phyloP scores from a whole-genome alignment of 2,888 invertebrate species.

The Cacoxenus indagator region DNA sequence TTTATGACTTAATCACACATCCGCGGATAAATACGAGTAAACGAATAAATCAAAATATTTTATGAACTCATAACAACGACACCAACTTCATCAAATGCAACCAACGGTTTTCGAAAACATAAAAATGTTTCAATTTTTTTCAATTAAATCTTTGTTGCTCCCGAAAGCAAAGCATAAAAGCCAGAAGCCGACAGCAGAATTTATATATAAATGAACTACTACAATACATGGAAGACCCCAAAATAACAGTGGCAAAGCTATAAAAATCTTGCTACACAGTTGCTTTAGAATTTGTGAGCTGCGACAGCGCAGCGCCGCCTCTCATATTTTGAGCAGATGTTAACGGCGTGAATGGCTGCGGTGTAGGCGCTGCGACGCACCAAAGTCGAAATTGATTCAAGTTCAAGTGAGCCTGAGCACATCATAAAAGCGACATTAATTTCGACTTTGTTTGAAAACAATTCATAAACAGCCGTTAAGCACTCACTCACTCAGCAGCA shows the following conservation, averaged over 20 bases:
- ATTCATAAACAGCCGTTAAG: conserved; percentile 31
- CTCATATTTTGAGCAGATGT: conserved; percentile 27
- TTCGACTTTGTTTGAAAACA: conserved; percentile 54
- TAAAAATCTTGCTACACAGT: too few relatives aligned
- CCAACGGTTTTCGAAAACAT: conserved; percentile 10
- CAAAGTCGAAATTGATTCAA: conserved; percentile 52
- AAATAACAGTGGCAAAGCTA: background rate
- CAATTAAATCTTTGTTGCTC: conserved; percentile 21
- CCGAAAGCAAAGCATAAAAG: background rate
- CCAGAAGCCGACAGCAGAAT: background rate
- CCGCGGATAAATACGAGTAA: background rate
- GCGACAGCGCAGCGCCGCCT: background rate
- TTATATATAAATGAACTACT: too few relatives aligned
- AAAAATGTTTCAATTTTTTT: conserved; percentile 18
- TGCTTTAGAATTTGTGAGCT: too few relatives aligned
- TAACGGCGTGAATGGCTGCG: background rate
- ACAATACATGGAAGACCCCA: background rate
- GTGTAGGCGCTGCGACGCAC: background rate
- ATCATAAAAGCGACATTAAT: conserved; percentile 64
- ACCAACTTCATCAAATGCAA: conserved; percentile 44
- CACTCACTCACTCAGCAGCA: conserved; percentile 18
- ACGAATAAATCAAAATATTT: conserved; percentile 36
- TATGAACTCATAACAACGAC: conserved; percentile 64
- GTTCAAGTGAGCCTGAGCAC: conserved; percentile 52
- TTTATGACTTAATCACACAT: too few relatives aligned